Evolutionary conservation across 2,797 vertebrate species (phyloP), one percentile per base, ranked within the genome.

Genomic region (Anguilla obscura): DNA sequence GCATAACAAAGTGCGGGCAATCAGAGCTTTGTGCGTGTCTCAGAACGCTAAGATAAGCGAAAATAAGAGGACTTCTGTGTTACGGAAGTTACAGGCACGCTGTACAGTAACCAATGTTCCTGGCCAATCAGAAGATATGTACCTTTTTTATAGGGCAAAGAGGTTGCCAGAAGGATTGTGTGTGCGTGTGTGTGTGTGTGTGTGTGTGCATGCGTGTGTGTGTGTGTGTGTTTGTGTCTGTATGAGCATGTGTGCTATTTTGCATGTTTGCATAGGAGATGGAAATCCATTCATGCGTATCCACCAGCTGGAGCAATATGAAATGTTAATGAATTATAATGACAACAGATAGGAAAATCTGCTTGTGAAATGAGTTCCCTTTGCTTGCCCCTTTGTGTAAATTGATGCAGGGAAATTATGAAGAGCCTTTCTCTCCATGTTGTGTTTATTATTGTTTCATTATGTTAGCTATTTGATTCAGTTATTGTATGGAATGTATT

Each of bases 91-190:
- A 33, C 80, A 12, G 18, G n/a, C 79, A 27, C 14, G 0, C 24
- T n/a, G 48, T 45, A 79, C 74, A 21, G 74, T 50, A 82, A 48
- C 40, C 21, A n/a, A 24, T n/a, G 21, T 12, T 82, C 79, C 24
- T 40, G 24, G 48, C 45, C 45, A 21, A 82, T 82, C 45, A n/a
- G 45, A n/a, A 50, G 50, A 60, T 88, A 76, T 85, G 76, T 83
- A 21, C 63, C 48, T 66, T 85, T 84, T 84, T 54, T 56, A 45
- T 48, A 7, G 7, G 6, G 40, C 45, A 40, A 16, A 21, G 40
- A 10, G 33, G 21, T 8, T 52, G 24, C 40, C 79, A 52, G n/a
- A 33, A 56, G 24, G 71, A 16, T 16, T 60, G 74, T 80, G 86
- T 74, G 85, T 74, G 54, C 33, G 45, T 36, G 16, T 50, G 63